Conservation (phyloP, 2,113 vertebrate species). For the Uria lomvia region DNA sequence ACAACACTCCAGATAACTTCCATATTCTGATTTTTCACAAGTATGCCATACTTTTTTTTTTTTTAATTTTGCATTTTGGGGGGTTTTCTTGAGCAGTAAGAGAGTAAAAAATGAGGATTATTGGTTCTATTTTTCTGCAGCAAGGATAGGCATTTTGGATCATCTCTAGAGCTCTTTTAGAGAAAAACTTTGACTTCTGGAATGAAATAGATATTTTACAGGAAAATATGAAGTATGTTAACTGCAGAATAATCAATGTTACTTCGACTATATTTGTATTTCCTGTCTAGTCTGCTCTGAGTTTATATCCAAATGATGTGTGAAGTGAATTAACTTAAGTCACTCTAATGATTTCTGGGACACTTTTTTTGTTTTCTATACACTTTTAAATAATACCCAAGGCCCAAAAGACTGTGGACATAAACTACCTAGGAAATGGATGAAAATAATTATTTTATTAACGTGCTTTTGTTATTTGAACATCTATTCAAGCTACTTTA, state of each 20-base stretch:
- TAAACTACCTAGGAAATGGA: conserved; percentile 9
- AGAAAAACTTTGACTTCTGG: not conserved
- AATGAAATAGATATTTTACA: not conserved
- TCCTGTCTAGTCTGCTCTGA: not conserved
- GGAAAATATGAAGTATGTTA: not conserved
- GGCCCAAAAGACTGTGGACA: not conserved
- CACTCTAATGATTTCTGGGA: conserved; percentile 12
- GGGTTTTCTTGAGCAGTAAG: not conserved
- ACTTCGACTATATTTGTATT: not conserved
- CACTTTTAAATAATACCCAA: conserved; percentile 42
- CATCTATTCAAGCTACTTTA: not conserved
- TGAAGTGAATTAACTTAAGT: conserved; percentile 43
- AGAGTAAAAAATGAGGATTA: not conserved
- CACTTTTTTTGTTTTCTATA: conserved; percentile 13
- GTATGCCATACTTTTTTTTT: not conserved
- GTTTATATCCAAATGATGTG: conserved; percentile 19
- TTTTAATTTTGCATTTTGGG: not conserved
- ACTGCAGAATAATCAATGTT: not conserved
- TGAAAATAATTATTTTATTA: not conserved
- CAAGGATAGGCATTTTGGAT: not conserved
- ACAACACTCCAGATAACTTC: not conserved
- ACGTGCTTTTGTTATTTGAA: not conserved
- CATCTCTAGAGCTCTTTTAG: not conserved
- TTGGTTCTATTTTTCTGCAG: not conserved
- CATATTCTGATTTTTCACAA: not conserved